phyloP scores from a whole-genome alignment of 1,140 invertebrate genomes.

The Platorchestia sp. region DNA sequence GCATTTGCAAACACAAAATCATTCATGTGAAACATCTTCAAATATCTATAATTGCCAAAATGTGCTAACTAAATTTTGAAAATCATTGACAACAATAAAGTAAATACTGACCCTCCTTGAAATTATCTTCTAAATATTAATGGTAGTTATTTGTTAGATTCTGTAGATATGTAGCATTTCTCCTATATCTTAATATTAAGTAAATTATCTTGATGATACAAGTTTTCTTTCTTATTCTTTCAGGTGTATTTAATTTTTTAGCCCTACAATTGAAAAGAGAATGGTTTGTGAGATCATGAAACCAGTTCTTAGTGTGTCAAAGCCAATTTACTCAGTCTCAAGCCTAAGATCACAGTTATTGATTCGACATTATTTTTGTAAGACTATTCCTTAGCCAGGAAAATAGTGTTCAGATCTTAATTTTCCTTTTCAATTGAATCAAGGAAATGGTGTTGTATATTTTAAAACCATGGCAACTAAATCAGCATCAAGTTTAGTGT shows the following conservation, averaged over 20 bases:
- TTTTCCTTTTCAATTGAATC: neutral
- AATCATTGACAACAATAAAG: neutral
- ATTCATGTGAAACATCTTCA: neutral
- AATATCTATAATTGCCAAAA: neutral
- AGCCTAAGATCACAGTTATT: neutral
- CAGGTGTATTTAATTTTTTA: neutral
- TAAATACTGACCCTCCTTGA: neutral
- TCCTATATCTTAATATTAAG: neutral
- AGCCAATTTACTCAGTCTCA: neutral
- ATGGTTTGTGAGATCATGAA: slow-evolving; percentile 18
- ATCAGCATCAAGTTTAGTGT: neutral
- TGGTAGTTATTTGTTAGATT: neutral
- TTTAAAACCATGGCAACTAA: slow-evolving; percentile 6
- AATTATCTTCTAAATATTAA: neutral
- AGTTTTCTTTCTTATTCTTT: neutral
- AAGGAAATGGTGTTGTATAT: neutral
- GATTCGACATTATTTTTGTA: neutral
- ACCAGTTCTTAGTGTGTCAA: neutral
- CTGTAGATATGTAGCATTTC: neutral
- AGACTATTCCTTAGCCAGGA: slow-evolving; percentile 1
- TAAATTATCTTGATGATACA: neutral
- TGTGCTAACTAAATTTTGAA: neutral
- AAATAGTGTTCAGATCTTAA: neutral
- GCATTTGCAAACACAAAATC: neutral
- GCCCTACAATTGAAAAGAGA: neutral